These are phyloP conservation scores for Thymelicus lineola DNA, from an alignment of 2,888 invertebrate species.

Conservation along the genomic window DNA sequence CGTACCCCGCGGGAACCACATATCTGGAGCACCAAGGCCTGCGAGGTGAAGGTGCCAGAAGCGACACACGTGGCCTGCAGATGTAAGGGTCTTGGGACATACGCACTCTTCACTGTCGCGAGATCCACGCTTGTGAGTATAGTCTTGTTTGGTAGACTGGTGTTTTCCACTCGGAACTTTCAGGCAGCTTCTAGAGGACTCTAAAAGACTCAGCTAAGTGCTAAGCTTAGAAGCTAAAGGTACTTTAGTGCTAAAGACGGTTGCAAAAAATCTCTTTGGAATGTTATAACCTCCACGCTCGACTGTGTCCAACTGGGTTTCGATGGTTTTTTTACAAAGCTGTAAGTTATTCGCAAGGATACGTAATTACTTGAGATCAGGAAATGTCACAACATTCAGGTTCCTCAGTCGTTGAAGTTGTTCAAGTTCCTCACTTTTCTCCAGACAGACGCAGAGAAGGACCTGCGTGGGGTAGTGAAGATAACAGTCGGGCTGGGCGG, in stretches of 20 bases:
- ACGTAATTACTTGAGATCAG: too few species aligned
- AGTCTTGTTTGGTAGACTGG: not conserved
- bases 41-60: constrained; percentile 73
- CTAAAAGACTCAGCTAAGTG: too few species aligned
- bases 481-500: constrained; percentile 72
- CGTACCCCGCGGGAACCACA: constrained; percentile 78
- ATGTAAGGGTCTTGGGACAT: constrained; percentile 72
- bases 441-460: constrained; percentile 74
- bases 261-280: too few species aligned
- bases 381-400: too few species aligned
- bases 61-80: constrained; percentile 67
- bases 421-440: not conserved
- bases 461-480: constrained; percentile 70
- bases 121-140: constrained; percentile 69
- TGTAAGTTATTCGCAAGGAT: too few species aligned
- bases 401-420: too few species aligned
- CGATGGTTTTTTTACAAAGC: too few species aligned
- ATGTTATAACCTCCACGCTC: too few species aligned
- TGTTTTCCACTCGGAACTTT: too few species aligned
- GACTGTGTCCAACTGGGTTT: too few species aligned
- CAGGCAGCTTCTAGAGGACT: not conserved
- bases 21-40: constrained; percentile 74
- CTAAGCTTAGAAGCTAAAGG: too few species aligned
- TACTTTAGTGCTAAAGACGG: too few species aligned
- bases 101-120: constrained; percentile 70